A percentile compares a stretch with the other conserved stretches of the same genome.
Conservation (phyloP, 2,113 vertebrate species). For the Riparia riparia region DNA sequence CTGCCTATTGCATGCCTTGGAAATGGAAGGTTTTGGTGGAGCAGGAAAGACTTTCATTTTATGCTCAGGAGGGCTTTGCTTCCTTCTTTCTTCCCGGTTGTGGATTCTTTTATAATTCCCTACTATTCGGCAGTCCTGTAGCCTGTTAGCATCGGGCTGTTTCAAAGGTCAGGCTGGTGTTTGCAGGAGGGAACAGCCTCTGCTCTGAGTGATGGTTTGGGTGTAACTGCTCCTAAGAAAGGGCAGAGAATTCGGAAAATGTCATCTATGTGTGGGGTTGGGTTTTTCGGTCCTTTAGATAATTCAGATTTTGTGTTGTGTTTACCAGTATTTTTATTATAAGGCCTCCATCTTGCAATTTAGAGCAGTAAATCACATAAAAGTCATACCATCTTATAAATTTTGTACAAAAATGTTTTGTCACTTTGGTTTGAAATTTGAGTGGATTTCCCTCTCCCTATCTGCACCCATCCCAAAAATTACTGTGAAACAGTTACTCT, state of each 20-base stretch:
- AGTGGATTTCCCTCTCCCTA: background rate
- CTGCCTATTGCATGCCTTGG: slow-evolving; percentile 2
- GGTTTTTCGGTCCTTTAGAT: slow-evolving; percentile 40
- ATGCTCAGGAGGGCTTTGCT: background rate
- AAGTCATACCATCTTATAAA: background rate
- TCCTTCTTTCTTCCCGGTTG: background rate
- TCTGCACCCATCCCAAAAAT: background rate
- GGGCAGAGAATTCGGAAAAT: slow-evolving; percentile 57
- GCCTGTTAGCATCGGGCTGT: background rate
- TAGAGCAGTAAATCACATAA: background rate
- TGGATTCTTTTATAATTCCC: background rate
- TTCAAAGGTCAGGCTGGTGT: background rate
- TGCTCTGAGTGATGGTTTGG: slow-evolving; percentile 50
- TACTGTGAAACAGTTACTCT: background rate
- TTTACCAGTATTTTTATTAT: slow-evolving; percentile 35
- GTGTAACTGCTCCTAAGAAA: slow-evolving; percentile 60
- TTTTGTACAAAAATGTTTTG: background rate
- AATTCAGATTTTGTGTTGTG: slow-evolving; percentile 18
- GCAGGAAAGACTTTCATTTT: background rate
- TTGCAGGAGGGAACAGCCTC: slow-evolving; percentile 25
- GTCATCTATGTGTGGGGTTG: slow-evolving; percentile 39
- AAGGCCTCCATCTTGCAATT: background rate
- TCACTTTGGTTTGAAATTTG: background rate
- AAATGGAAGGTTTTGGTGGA: background rate
- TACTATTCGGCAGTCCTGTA: background rate